Base-by-base conservation (phyloP, 2,888 invertebrate species). In the Nomada fabriciana region DNA sequence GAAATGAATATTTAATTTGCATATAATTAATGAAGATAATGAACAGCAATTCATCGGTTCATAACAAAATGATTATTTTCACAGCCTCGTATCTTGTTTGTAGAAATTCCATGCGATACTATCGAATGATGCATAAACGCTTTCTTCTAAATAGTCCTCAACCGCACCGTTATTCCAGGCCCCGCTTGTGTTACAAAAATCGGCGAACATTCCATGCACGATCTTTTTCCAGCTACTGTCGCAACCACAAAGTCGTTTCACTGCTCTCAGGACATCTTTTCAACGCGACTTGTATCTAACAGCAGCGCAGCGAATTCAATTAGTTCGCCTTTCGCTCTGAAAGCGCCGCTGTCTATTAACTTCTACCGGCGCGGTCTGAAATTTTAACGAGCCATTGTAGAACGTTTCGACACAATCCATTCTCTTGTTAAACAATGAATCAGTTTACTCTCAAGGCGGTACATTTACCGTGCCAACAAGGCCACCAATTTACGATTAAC, bases 371-470 rank as follows among this genome's bases (percentile, higher is more conserved):
- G 23, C 23, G 69, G 57, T 57, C 76, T 64, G 63, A 76, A 76
- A 70, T 63, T 76, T 63, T 76, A 69, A 70, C 69, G 69, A 76
- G 63, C 70, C 63, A 69, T 74, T 74, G 65, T 74, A 50, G 50
- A 57, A 18, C 42, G 47, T 65, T 73, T 73, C 73, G 29, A 57
- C 57, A 50, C 43, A 29, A 52, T 47, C 65, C 64, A 57, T 57
- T 23, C 23, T 36, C 53, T 29, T 4, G n/a, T 71, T 23, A 42
- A 63, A 72, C 72, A 53, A 63, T 52, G 23, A 63, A 23, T 42
- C 23, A 23, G 10, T 11, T 15, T 43, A n/a, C 43, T 43, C 3
- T 10, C 59, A n/a, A 59, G 59, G 59, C 50, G 60, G 2, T 23
- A 52, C 60, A 11, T 25, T 60, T 20, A 20, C 60, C 23, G 59